Evolutionary conservation across 2,797 vertebrate genomes (phyloP).

Genomic region (Pristis pectinata): DNA sequence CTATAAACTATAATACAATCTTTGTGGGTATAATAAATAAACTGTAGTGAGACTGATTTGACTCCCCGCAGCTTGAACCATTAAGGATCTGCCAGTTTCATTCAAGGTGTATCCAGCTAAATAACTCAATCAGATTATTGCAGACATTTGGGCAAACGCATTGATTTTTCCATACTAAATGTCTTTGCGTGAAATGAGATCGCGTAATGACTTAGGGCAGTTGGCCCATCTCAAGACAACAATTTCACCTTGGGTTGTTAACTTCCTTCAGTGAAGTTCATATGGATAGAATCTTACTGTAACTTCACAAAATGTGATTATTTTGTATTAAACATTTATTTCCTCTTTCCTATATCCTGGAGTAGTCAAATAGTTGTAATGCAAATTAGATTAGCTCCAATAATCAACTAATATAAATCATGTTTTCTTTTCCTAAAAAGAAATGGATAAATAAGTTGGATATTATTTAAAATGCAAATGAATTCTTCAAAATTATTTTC

Average conservation of each 20-base stretch:
- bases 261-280: background rate
- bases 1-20: background rate
- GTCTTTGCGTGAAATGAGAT: slow-evolving; percentile 28
- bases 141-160: slow-evolving; percentile 27
- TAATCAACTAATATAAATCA: background rate
- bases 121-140: slow-evolving; percentile 37
- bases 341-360: background rate
- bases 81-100: slow-evolving; percentile 20
- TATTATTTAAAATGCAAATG: too few species aligned
- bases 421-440: background rate
- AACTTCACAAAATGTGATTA: background rate
- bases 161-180: slow-evolving; percentile 21
- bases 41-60: background rate
- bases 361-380: background rate
- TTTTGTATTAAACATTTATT: slow-evolving; percentile 5
- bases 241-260: slow-evolving; percentile 5
- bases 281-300: background rate
- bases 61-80: slow-evolving; percentile 23
- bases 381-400: background rate
- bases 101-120: slow-evolving; percentile 28
- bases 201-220: slow-evolving; percentile 28
- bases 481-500: too few species aligned
- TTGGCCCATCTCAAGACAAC: slow-evolving; percentile 21
- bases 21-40: slow-evolving; percentile 14
- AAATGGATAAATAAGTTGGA: too few species aligned